Percentiles rank a stretch among this genome's conserved stretches.
These are phyloP conservation scores for Phasia obesa DNA, from an alignment of 2,888 invertebrate genomes.

Conservation along the genomic window DNA sequence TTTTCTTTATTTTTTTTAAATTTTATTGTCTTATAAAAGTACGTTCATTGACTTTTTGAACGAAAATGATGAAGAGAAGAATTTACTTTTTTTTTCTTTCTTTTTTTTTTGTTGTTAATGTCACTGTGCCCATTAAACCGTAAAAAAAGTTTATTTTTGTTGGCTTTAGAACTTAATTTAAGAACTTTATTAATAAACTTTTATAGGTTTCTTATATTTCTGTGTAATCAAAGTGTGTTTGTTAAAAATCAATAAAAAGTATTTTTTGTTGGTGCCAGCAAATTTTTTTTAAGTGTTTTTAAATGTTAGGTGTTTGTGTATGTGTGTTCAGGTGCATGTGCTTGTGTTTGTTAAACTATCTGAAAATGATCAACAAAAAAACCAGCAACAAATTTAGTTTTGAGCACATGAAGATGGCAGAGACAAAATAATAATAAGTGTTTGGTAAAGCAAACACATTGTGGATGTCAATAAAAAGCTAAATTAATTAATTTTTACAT, in stretches of 20 bases:
- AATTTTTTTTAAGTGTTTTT: background rate
- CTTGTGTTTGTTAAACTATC: background rate
- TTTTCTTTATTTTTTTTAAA: constrained; percentile 9
- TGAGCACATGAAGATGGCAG: background rate
- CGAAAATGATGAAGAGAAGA: constrained; percentile 7
- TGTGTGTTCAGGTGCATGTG: background rate
- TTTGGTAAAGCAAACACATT: too few species aligned
- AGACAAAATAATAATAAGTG: background rate
- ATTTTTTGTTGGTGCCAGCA: constrained; percentile 25
- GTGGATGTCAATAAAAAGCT: too few species aligned
- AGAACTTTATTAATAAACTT: constrained; percentile 30
- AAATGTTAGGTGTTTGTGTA: background rate
- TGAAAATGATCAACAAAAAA: background rate
- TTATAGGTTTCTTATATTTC: background rate
- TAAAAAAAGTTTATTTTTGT: too few species aligned
- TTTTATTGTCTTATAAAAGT: constrained; percentile 6
- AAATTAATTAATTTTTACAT: too few species aligned
- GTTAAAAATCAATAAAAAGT: constrained; percentile 54
- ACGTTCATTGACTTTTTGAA: constrained; percentile 63
- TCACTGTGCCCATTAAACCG: background rate
- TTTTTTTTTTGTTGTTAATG: constrained; percentile 17
- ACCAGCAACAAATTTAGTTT: background rate
- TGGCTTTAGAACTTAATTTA: constrained; percentile 3
- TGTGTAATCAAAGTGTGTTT: constrained; percentile 6
- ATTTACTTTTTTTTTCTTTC: too few species aligned